Evolutionary conservation across 1,140 invertebrate species (phyloP).

Genomic region (Brachionus paranguensis): DNA sequence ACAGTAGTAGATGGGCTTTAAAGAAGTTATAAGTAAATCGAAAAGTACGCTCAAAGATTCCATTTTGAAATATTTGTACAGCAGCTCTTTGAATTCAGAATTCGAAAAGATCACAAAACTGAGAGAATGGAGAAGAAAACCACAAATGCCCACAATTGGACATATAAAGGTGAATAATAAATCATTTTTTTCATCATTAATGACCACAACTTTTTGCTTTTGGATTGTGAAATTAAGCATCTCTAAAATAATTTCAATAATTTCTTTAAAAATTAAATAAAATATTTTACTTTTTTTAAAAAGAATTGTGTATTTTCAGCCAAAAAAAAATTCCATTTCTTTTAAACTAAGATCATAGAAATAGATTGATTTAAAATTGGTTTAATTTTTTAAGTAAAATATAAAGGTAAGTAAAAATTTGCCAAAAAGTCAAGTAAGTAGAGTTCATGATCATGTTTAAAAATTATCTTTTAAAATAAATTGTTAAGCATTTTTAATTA

Average conservation of each 20-base stretch:
- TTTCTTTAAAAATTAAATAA: not conserved
- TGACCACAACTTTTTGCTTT: not conserved
- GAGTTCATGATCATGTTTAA: too few relatives aligned
- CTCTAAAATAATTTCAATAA: not conserved
- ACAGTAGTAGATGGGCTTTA: not conserved
- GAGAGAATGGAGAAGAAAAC: not conserved
- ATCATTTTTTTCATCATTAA: not conserved
- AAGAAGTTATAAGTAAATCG: not conserved
- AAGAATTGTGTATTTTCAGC: too few relatives aligned
- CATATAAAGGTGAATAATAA: not conserved
- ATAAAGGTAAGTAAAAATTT: too few relatives aligned
- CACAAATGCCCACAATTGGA: not conserved
- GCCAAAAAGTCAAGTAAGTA: too few relatives aligned
- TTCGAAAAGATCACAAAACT: not conserved
- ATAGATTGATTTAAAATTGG: too few relatives aligned
- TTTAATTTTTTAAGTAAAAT: too few relatives aligned
- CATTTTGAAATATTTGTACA: slow-evolving; percentile 21
- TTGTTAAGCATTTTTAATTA: too few relatives aligned
- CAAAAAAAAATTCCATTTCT: too few relatives aligned
- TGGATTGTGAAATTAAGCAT: not conserved
- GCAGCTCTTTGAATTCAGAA: not conserved
- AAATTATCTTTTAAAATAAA: too few relatives aligned
- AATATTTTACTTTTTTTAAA: too few relatives aligned
- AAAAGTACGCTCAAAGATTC: not conserved
- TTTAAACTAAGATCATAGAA: too few relatives aligned